Evolutionary conservation across 2,113 vertebrate species (phyloP).

Genomic region (Probosciger aterrimus): DNA sequence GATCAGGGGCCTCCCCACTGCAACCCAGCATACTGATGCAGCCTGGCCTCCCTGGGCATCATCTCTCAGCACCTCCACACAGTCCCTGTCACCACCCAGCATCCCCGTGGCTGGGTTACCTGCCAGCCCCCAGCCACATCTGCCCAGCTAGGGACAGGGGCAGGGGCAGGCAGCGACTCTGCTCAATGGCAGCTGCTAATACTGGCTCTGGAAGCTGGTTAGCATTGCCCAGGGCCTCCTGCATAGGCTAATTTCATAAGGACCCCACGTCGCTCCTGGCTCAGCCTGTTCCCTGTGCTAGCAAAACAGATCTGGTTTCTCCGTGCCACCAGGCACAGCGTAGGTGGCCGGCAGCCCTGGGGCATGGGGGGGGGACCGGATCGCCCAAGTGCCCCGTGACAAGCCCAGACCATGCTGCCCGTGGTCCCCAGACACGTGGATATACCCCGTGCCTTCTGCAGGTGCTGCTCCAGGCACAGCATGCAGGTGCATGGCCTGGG

Average conservation of each 20-base stretch:
- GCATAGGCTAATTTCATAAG: slow-evolving; percentile 59
- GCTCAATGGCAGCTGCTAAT: slow-evolving; percentile 5
- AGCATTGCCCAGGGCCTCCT: not conserved
- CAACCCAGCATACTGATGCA: not conserved
- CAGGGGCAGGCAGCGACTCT: not conserved
- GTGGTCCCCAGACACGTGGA: accelerated
- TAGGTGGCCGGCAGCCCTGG: accelerated
- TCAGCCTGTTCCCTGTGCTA: slow-evolving; percentile 14
- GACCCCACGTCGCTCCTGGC: not conserved
- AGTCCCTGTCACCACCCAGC: not conserved
- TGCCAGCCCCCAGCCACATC: not conserved
- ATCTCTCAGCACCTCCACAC: not conserved
- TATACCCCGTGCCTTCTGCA: accelerated
- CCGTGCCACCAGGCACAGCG: not conserved
- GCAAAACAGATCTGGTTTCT: slow-evolving; percentile 53
- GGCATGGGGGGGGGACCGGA: accelerated
- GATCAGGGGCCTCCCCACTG: too few species aligned
- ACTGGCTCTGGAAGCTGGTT: not conserved
- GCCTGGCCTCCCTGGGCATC: not conserved
- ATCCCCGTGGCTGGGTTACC: not conserved
- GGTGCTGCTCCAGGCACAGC: accelerated
- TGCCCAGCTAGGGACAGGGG: not conserved
- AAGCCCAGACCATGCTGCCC: accelerated
- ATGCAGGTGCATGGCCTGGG: accelerated
- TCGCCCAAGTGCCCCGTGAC: accelerated